A percentile compares a stretch with the other conserved stretches of the same genome.
Conservation (phyloP, 2,888 invertebrate genomes). For the Andricus quercusramuli region DNA sequence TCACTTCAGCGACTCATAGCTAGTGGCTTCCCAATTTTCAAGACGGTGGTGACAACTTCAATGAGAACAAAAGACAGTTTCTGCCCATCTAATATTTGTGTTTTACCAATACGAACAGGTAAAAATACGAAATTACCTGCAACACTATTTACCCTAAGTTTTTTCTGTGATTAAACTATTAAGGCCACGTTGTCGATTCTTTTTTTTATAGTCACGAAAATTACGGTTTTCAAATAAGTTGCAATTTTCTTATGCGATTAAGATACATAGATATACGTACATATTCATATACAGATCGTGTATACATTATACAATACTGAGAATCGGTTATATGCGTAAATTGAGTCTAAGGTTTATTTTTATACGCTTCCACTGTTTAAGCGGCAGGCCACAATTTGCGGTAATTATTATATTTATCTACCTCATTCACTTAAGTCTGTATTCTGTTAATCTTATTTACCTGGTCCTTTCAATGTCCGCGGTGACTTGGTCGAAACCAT, state of each 20-base stretch:
- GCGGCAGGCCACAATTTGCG: slow-evolving; percentile 66
- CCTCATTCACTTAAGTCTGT: slow-evolving; percentile 74
- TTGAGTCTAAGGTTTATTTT: slow-evolving; percentile 3
- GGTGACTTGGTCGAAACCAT: slow-evolving; percentile 7
- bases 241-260: not conserved
- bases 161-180: slow-evolving; percentile 24
- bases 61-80: too few relatives aligned
- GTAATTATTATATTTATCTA: slow-evolving; percentile 75
- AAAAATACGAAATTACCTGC: too few relatives aligned
- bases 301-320: not conserved
- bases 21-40: too few relatives aligned
- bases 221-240: not conserved
- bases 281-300: not conserved
- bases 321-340: not conserved
- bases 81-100: too few relatives aligned
- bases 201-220: not conserved
- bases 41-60: too few relatives aligned
- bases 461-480: slow-evolving; percentile 23
- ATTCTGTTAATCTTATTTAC: slow-evolving; percentile 39
- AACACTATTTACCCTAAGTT: too few relatives aligned
- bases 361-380: slow-evolving; percentile 55
- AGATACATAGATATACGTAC: not conserved
- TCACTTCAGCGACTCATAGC: too few relatives aligned
- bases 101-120: too few relatives aligned
- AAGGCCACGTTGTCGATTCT: not conserved